Percentiles rank a stretch among this genome's conserved stretches.
phyloP scores from a whole-genome alignment of 1,140 invertebrate species.

The Drosophila pandora region DNA sequence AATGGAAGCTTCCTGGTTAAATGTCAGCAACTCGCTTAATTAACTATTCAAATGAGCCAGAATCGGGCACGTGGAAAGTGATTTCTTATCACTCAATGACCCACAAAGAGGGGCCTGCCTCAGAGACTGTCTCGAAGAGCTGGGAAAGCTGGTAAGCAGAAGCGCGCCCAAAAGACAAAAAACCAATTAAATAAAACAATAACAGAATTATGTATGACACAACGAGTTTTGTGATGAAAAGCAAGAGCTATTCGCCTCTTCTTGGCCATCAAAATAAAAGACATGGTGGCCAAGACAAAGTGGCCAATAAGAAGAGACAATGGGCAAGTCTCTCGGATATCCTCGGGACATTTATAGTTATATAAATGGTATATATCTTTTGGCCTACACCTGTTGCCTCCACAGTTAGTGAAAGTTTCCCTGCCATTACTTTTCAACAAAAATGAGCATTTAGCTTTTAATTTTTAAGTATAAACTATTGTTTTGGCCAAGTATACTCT shows the following conservation, averaged over 20 bases:
- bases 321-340: constrained; percentile 62
- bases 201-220: constrained; percentile 61
- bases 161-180: constrained; percentile 27
- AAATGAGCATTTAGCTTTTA: constrained; percentile 42
- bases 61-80: constrained; percentile 74
- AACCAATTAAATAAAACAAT: constrained; percentile 57
- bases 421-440: neutral
- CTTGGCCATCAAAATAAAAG: constrained; percentile 14
- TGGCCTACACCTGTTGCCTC: constrained; percentile 49
- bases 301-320: constrained; percentile 58
- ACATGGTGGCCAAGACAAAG: constrained; percentile 42
- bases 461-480: neutral
- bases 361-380: constrained; percentile 28
- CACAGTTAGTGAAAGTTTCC: constrained; percentile 42
- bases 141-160: constrained; percentile 29
- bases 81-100: constrained; percentile 50
- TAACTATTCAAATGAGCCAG: constrained; percentile 67
- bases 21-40: constrained; percentile 48
- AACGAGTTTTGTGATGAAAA: constrained; percentile 69
- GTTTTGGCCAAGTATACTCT: neutral
- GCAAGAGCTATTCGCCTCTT: constrained; percentile 1
- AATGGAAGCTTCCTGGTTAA: constrained; percentile 36
- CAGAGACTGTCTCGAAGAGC: constrained; percentile 4
- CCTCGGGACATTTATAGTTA: constrained; percentile 34
- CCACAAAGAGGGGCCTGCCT: constrained; percentile 35